phyloP scores from a whole-genome alignment of 2,797 vertebrate genomes.

The Pteropus rufus region DNA sequence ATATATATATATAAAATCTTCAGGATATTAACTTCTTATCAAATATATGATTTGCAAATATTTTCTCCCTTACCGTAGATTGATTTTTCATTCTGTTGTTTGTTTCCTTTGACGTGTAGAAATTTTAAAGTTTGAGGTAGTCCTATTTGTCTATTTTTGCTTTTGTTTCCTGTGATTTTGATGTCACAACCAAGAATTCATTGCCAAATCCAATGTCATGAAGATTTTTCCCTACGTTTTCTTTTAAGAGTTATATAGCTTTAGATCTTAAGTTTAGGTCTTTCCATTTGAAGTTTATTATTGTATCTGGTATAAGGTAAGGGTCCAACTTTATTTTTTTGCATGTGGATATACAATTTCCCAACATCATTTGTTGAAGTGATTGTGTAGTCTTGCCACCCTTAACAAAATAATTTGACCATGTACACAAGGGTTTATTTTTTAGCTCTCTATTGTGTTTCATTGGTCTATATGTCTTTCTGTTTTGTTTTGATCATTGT shows the following conservation, averaged over 20 bases:
- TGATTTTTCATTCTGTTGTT: background rate
- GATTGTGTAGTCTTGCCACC: background rate
- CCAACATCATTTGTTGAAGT: background rate
- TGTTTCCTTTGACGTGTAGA: background rate
- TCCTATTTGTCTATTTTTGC: background rate
- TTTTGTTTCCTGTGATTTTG: background rate
- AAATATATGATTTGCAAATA: background rate
- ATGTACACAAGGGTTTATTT: background rate
- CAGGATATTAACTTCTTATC: background rate
- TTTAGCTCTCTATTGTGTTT: background rate
- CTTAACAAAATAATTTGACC: background rate
- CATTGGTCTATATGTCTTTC: background rate
- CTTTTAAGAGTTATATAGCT: background rate
- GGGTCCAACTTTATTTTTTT: background rate
- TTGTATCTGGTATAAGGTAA: background rate
- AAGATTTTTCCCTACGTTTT: background rate
- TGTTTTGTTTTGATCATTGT: background rate
- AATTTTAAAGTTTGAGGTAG: background rate
- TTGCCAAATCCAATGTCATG: background rate
- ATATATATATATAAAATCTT: too few relatives aligned
- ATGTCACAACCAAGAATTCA: background rate
- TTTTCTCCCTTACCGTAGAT: background rate
- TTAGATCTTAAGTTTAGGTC: background rate
- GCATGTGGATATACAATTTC: background rate
- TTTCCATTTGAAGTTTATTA: background rate